Evolutionary conservation across 2,888 invertebrate genomes (phyloP), one percentile per base, ranked within the genome.

Genomic region (Cantharis lateralis): DNA sequence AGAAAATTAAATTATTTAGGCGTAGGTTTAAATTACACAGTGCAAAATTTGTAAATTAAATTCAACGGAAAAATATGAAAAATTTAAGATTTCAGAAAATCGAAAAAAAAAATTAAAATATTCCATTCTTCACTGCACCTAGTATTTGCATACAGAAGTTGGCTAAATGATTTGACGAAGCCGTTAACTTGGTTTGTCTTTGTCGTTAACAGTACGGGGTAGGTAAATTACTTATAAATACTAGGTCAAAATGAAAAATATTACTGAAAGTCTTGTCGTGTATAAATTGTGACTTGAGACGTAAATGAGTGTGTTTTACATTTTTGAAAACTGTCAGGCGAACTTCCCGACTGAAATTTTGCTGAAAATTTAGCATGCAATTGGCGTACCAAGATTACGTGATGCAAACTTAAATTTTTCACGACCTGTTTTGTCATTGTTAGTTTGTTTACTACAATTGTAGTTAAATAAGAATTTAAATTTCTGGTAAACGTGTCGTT

Each of bases 401-500:
- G 48, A 48, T 48, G 48, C 48, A 48, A 48, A 48, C 48, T 66
- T 66, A 20, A 66, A 66, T 66, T 66, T 66, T 66, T 66, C 64
- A 24, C 18, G 24, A 18, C 13, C 13, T 66, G 64, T 66, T 66
- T 66, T 66, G 24, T 66, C 64, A 66, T 66, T 24, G 64, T 66
- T 24, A 24, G 24, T 77, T 79, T 79, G 78, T 79, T 79, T 77
- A 74, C 71, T 73, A 77, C 73, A 70, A 77, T 71, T 74, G 71
- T 66, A 63, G 70, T 75, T 70, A 78, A 78, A 75, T 77, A 77
- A 78, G 74, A 73, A 77, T 74, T 79, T 76, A 75, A 69, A 77
- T 74, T 70, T 78, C 76, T 77, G 72, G 76, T 78, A 80, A 81
- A 81, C 81, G 81, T 81, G 81, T 81, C 80, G 81, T 79, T 81